Evolutionary conservation across 2,113 vertebrate species (phyloP).

Genomic region (Aptenodytes patagonicus): DNA sequence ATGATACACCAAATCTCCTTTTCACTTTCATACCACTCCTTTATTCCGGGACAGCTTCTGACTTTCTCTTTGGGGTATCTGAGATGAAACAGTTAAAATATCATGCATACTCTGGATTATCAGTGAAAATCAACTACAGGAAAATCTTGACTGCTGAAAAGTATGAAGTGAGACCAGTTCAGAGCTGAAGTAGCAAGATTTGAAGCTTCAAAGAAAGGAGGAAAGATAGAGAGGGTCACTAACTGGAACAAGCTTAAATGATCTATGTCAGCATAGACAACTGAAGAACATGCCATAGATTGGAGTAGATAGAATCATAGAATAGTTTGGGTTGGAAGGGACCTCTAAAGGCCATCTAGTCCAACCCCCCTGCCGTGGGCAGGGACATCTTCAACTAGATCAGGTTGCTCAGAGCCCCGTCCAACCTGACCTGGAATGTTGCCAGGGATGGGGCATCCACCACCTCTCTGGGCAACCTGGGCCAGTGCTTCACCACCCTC

Average conservation of each 20-base stretch:
- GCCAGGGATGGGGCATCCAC: too few relatives aligned
- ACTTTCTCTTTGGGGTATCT: not conserved
- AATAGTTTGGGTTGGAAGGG: too few relatives aligned
- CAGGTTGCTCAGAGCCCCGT: too few relatives aligned
- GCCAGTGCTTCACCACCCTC: too few relatives aligned
- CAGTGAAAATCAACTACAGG: not conserved
- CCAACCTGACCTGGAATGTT: too few relatives aligned
- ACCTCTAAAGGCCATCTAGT: too few relatives aligned
- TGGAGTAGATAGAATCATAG: not conserved
- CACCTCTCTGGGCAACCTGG: too few relatives aligned
- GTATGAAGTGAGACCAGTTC: not conserved
- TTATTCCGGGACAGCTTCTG: not conserved
- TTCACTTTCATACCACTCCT: not conserved
- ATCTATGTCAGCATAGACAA: not conserved
- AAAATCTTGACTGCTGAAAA: not conserved
- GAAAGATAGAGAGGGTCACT: not conserved
- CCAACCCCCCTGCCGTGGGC: too few relatives aligned
- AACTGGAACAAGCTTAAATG: not conserved
- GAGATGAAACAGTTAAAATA: not conserved
- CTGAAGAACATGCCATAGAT: too few relatives aligned
- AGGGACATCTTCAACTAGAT: too few relatives aligned
- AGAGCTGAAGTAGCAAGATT: not conserved
- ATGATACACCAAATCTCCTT: not conserved
- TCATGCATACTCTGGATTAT: not conserved
- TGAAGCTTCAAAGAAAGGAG: not conserved